phyloP scores from a whole-genome alignment of 2,113 vertebrate genomes.

The Triplophysa dalaica region DNA sequence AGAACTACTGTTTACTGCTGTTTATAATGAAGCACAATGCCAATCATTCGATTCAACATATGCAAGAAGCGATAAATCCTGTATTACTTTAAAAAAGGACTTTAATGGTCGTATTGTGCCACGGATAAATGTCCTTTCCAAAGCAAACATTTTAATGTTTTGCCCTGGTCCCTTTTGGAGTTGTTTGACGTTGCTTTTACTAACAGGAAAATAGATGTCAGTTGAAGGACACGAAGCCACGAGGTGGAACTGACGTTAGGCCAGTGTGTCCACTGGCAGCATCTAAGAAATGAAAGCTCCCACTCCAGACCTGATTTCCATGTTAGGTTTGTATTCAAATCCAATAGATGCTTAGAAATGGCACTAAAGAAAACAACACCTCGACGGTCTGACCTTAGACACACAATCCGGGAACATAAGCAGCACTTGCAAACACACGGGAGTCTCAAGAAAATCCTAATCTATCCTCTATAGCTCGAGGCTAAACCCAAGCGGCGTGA shows the following conservation, averaged over 20 bases:
- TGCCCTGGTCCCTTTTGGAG: background rate
- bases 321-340: slow-evolving; percentile 59
- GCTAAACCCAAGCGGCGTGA: background rate
- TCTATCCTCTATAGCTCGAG: background rate
- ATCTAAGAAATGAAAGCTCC: slow-evolving; percentile 48
- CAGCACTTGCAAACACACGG: background rate
- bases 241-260: slow-evolving; percentile 14
- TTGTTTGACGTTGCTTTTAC: background rate
- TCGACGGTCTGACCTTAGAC: slow-evolving; percentile 37
- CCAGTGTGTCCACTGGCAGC: slow-evolving; percentile 46
- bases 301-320: slow-evolving; percentile 56
- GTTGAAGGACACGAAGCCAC: slow-evolving; percentile 20
- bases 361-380: slow-evolving; percentile 43
- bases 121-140: background rate
- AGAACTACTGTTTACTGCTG: slow-evolving; percentile 41
- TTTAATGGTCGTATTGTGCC: background rate
- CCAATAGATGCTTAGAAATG: slow-evolving; percentile 45
- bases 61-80: background rate
- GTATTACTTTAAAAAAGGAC: background rate
- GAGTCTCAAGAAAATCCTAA: background rate
- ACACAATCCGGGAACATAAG: slow-evolving; percentile 30
- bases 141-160: background rate
- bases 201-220: slow-evolving; percentile 16
- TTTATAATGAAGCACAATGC: slow-evolving; percentile 29
- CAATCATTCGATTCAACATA: background rate